Evolutionary conservation across 2,888 invertebrate species (phyloP), one percentile per base, ranked within the genome.

Genomic region (Heteropelma amictum): DNA sequence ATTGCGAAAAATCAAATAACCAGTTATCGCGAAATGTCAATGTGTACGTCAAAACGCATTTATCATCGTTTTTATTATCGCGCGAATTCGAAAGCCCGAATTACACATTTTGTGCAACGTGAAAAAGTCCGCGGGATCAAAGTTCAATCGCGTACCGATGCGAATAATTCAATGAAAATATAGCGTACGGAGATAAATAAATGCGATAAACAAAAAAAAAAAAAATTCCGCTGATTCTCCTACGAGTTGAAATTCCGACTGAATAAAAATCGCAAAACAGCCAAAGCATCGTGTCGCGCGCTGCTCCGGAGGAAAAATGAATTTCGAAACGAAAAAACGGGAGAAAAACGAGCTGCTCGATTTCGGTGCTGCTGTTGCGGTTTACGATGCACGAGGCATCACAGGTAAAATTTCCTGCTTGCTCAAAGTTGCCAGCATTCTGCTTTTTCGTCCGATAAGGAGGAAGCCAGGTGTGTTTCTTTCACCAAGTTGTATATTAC

Each of bases 391-490:
- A 67, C 26, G 38, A 23, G 30, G 23, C 33, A 26, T 49, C 38
- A 5, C 45, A 49, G 38, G 35, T 21, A 49, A 49, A 21, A 19
- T 51, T 23, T 26, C 23, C 47, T 38, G 19, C 58, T 42, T 42
- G 61, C n/a, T 60, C n/a, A 33, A 14, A 26, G 60, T 47, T 67
- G 69, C 68, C 45, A 74, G 73, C 56, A 77, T 76, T 76, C 72
- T 77, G 70, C 69, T 74, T 72, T 65, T 72, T 78, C 72, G n/a
- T n/a, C 78, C 49, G 82, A 82, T 82, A 82, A 82, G 80, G 47
- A 38, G 10, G 73, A 78, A 75, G 71, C 82, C 82, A 82, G 82
- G 82, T 82, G 82, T 76, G 65, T 67, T 54, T 33, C 40, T 47
- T 67, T 19, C 14, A 38, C 40, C 23, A 51, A 40, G 23, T 53